phyloP scores from a whole-genome alignment of 2,113 vertebrate species.

The Callithrix jacchus region DNA sequence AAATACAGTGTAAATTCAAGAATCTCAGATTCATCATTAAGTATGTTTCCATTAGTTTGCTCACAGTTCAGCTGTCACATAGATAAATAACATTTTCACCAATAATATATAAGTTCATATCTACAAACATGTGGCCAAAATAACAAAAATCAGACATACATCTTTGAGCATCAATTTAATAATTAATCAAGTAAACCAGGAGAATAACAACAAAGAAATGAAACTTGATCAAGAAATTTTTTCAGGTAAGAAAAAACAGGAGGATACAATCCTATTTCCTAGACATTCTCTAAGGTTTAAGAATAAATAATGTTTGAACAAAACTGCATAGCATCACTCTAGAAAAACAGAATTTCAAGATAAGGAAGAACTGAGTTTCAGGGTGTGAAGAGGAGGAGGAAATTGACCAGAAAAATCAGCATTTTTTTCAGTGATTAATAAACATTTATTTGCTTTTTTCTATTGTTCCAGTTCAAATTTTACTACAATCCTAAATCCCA shows the following conservation, averaged over 20 bases:
- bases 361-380: not conserved
- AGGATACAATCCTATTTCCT: not conserved
- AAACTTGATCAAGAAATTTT: not conserved
- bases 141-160: not conserved
- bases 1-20: not conserved
- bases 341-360: not conserved
- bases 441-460: not conserved
- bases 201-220: not conserved
- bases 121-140: not conserved
- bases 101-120: not conserved
- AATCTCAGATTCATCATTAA: not conserved
- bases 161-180: not conserved
- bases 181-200: constrained; percentile 16
- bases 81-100: not conserved
- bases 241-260: not conserved
- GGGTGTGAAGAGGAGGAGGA: not conserved
- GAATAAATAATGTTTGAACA: not conserved
- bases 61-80: not conserved
- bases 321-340: not conserved
- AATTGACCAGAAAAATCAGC: not conserved
- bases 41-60: not conserved
- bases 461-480: not conserved
- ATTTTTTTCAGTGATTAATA: not conserved
- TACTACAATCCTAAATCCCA: not conserved
- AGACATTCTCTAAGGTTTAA: not conserved